A percentile compares a stretch with the other conserved stretches of the same genome.
phyloP scores from a whole-genome alignment of 2,888 invertebrate genomes.

The Creontiades dilutus region DNA sequence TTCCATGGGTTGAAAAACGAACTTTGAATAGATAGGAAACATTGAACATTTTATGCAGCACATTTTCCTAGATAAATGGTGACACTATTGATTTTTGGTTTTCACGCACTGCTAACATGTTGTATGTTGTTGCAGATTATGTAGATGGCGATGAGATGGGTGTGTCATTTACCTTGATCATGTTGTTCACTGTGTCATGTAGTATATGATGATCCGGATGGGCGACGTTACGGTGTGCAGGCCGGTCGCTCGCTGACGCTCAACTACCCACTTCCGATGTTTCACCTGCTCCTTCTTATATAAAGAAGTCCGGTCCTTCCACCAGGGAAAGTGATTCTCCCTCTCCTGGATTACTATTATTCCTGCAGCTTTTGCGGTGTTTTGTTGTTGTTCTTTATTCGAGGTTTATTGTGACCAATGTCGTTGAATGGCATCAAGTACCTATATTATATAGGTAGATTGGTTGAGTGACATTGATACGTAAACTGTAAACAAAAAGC shows the following conservation, averaged over 20 bases:
- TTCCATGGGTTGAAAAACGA: no score
- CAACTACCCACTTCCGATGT: conserved; percentile 46
- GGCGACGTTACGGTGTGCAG: neutral
- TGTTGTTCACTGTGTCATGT: conserved; percentile 15
- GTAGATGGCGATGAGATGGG: neutral
- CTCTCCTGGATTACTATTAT: neutral
- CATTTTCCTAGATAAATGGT: no score
- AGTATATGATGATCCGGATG: neutral
- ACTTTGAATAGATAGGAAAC: no score
- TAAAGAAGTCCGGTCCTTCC: conserved; percentile 46
- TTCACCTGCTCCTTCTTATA: conserved; percentile 37
- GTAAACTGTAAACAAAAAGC: no score
- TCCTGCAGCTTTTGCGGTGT: conserved; percentile 18
- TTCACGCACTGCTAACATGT: no score
- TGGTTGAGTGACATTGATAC: no score
- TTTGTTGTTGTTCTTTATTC: conserved; percentile 7
- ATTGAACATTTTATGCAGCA: no score
- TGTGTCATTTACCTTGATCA: conserved; percentile 42
- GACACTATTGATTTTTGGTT: no score
- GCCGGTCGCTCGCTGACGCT: conserved; percentile 20
- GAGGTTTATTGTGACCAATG: neutral
- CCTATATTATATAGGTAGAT: no score
- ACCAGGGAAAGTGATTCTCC: conserved; percentile 45
- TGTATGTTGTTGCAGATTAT: no score
- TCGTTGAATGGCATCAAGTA: neutral